Conservation (phyloP, 2,797 vertebrate species). For the Tenualosa ilisha region DNA sequence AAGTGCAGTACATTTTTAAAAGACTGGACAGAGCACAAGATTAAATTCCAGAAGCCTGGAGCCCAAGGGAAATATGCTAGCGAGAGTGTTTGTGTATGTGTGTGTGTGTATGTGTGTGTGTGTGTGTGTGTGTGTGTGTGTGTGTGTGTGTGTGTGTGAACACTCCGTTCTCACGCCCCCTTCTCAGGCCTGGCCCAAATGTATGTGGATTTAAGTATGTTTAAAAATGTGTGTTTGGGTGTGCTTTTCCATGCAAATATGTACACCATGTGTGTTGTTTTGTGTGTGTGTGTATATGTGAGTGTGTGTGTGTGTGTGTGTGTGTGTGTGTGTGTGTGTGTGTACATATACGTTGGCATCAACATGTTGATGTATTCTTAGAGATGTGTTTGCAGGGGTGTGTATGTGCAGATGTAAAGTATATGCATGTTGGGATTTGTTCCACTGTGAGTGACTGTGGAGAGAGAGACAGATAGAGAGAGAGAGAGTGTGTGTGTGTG, state of each 20-base stretch:
- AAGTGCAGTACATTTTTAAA: background rate
- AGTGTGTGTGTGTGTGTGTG: background rate
- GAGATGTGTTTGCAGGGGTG: too few relatives aligned
- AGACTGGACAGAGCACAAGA: background rate
- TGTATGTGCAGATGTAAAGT: background rate
- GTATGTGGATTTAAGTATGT: slow-evolving; percentile 9
- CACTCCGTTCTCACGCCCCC: background rate
- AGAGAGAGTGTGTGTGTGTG: background rate
- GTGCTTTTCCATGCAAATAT: background rate
- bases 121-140: background rate
- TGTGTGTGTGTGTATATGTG: background rate
- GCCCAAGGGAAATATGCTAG: background rate
- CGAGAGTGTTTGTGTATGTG: background rate
- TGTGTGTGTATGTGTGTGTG: background rate
- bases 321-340: background rate
- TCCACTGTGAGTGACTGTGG: background rate
- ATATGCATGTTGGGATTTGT: background rate
- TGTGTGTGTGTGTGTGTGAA: background rate
- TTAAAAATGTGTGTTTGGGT: slow-evolving; percentile 1
- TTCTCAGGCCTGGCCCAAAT: background rate
- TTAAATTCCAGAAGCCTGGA: background rate
- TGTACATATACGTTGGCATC: background rate
- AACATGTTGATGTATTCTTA: too few relatives aligned
- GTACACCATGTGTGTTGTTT: background rate
- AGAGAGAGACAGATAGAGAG: background rate